phyloP scores from a whole-genome alignment of 1,140 invertebrate species.

The Brachionus rubens region DNA sequence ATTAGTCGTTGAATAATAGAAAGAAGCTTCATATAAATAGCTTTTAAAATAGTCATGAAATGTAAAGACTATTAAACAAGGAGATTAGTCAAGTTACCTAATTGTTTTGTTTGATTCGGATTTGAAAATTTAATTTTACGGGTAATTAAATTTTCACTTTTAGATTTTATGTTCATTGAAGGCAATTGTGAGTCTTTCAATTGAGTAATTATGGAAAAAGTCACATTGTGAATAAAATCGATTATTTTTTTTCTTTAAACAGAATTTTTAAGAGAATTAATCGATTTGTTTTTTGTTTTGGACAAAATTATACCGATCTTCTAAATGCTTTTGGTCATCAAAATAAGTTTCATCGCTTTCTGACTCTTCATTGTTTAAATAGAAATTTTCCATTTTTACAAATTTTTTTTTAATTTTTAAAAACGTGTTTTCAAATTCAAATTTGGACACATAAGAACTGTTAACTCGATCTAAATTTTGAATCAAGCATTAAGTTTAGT shows the following conservation, averaged over 20 bases:
- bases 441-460: too few relatives aligned
- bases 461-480: too few relatives aligned
- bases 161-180: neutral
- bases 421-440: too few relatives aligned
- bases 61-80: neutral
- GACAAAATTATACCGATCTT: too few relatives aligned
- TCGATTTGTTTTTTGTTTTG: too few relatives aligned
- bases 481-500: too few relatives aligned
- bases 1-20: conserved; percentile 20
- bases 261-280: too few relatives aligned
- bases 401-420: too few relatives aligned
- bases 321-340: too few relatives aligned
- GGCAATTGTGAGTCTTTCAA: conserved; percentile 10
- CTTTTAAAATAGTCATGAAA: neutral
- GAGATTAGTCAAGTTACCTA: neutral
- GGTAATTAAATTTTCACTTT: neutral
- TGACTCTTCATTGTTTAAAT: too few relatives aligned
- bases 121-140: neutral
- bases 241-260: conserved; percentile 20
- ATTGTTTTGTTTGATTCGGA: neutral
- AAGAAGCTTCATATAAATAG: conserved; percentile 15
- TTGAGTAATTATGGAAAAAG: neutral
- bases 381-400: too few relatives aligned
- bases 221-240: neutral
- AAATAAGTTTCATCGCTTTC: too few relatives aligned